Evolutionary conservation across 1,140 invertebrate genomes (phyloP).

Genomic region (Drosophila rufa): DNA sequence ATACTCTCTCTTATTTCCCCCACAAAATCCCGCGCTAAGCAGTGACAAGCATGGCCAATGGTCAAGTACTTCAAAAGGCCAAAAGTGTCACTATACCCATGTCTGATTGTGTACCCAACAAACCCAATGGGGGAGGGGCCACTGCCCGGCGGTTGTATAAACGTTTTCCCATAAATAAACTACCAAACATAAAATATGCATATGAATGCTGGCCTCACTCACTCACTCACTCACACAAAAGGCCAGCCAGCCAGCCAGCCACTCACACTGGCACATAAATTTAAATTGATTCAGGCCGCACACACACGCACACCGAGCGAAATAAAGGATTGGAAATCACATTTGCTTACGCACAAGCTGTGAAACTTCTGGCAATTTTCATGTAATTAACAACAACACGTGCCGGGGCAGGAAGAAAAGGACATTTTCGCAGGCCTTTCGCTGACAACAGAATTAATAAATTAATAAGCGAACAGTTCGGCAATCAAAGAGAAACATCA

Average conservation of each 20-base stretch:
- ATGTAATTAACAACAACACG: slow-evolving; percentile 26
- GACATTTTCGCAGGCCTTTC: not conserved
- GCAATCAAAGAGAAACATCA: slow-evolving; percentile 10
- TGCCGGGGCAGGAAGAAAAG: not conserved
- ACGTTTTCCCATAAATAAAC: slow-evolving; percentile 55
- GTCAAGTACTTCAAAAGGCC: slow-evolving; percentile 20
- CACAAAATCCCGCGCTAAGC: not conserved
- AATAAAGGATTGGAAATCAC: slow-evolving; percentile 5
- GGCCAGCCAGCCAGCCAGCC: slow-evolving; percentile 2
- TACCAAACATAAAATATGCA: slow-evolving; percentile 62
- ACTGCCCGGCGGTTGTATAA: slow-evolving; percentile 37
- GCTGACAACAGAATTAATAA: slow-evolving; percentile 20
- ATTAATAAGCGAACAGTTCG: slow-evolving; percentile 13
- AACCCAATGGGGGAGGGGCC: not conserved
- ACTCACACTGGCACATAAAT: slow-evolving; percentile 28
- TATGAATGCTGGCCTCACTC: slow-evolving; percentile 41
- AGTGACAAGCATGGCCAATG: not conserved
- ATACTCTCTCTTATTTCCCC: not conserved
- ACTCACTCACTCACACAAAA: slow-evolving; percentile 17
- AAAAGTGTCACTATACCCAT: slow-evolving; percentile 30
- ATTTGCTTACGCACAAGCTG: slow-evolving; percentile 1
- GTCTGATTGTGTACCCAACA: slow-evolving; percentile 11
- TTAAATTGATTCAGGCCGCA: slow-evolving; percentile 53
- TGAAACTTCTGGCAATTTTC: slow-evolving; percentile 9
- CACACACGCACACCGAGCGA: slow-evolving; percentile 21